phyloP scores from a whole-genome alignment of 1,140 invertebrate species.

The Tribolium madens region DNA sequence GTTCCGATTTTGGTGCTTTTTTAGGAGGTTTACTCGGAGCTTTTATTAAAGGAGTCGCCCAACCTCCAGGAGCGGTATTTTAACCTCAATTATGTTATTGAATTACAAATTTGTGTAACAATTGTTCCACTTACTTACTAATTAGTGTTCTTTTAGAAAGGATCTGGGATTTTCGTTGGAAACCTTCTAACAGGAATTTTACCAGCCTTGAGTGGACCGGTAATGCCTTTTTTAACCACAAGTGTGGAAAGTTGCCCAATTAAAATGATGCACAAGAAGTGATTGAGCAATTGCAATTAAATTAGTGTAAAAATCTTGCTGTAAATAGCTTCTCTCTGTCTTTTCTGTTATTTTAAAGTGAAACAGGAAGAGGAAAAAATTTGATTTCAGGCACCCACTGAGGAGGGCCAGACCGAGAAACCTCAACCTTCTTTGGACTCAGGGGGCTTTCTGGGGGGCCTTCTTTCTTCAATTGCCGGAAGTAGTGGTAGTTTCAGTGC shows the following conservation, averaged over 20 bases:
- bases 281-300: too few relatives aligned
- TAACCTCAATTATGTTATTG: conserved; percentile 31
- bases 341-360: neutral
- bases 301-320: too few relatives aligned
- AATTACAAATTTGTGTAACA: conserved; percentile 2
- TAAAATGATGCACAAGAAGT: too few relatives aligned
- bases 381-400: conserved; percentile 32
- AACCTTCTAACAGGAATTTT: conserved; percentile 59
- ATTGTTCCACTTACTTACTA: conserved; percentile 34
- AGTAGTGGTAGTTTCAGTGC: conserved; percentile 16
- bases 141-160: conserved; percentile 62
- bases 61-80: conserved; percentile 68
- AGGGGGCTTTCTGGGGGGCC: conserved; percentile 40
- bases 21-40: conserved; percentile 67
- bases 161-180: conserved; percentile 61
- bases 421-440: conserved; percentile 41
- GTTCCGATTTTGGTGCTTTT: conserved; percentile 68
- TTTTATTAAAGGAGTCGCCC: conserved; percentile 67
- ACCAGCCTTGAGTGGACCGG: conserved; percentile 62
- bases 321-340: too few relatives aligned
- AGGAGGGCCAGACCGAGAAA: conserved; percentile 11
- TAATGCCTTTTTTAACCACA: conserved; percentile 53
- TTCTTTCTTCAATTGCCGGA: conserved; percentile 32
- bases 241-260: neutral
- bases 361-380: neutral